These are phyloP conservation scores for Pseudorhombus dupliciocellatus DNA, from an alignment of 2,113 vertebrate genomes.

Conservation along the genomic window DNA sequence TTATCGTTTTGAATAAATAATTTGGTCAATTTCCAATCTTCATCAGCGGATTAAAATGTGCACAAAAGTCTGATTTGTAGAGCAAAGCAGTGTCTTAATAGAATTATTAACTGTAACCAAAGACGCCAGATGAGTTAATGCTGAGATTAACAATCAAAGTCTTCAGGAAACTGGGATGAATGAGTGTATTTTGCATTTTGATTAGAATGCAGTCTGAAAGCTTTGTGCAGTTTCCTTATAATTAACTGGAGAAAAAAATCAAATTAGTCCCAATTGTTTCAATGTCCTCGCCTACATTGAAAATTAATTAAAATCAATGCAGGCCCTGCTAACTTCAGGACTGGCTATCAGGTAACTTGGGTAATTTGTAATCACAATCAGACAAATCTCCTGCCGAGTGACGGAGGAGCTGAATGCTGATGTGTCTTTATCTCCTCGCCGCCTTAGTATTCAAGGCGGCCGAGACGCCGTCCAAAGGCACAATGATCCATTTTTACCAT, in stretches of 20 bases:
- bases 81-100: neutral
- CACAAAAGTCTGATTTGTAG: neutral
- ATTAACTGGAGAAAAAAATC: slow-evolving; percentile 64
- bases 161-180: slow-evolving; percentile 39
- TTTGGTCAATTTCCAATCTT: neutral
- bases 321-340: slow-evolving; percentile 53
- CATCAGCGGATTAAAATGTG: neutral
- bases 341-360: slow-evolving; percentile 70
- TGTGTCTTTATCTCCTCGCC: slow-evolving; percentile 53
- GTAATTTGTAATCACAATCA: slow-evolving; percentile 77
- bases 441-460: slow-evolving; percentile 53
- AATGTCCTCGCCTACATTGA: slow-evolving; percentile 57
- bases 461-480: slow-evolving; percentile 31
- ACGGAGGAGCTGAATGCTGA: slow-evolving; percentile 63
- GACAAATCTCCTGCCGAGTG: slow-evolving; percentile 52
- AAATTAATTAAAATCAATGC: slow-evolving; percentile 68
- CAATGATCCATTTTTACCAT: slow-evolving; percentile 22
- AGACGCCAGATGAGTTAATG: slow-evolving; percentile 11
- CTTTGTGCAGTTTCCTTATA: slow-evolving; percentile 49
- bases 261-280: slow-evolving; percentile 68
- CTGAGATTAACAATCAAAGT: slow-evolving; percentile 37
- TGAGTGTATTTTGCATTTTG: slow-evolving; percentile 62
- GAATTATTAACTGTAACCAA: slow-evolving; percentile 5
- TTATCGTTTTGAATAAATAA: neutral
- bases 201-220: slow-evolving; percentile 54